Base-by-base conservation (phyloP, 2,888 invertebrate species). In the Onchidella celtica region DNA sequence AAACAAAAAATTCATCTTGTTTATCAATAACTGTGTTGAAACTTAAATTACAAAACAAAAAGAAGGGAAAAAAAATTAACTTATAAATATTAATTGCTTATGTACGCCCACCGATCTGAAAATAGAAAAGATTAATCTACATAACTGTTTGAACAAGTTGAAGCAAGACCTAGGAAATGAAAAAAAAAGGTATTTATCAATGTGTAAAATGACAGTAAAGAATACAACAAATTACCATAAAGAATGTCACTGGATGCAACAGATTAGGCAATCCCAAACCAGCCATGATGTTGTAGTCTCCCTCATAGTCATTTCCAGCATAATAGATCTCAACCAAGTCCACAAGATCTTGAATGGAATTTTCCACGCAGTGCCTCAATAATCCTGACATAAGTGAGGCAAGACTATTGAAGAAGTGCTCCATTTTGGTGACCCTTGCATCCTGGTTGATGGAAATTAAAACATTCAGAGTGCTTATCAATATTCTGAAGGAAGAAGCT, bases 321-420 rank as follows among this genome's bases (percentile, higher is more conserved):
- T 72, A 70, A 82, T 92, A 93, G 55, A 89, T 87, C 83, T 92
- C 92, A 47, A 93, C 84, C 4, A 92, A 86, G 61, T 88, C 88
- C 2, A 93, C 90, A 17, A 93, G 88, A 83, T 93, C 92, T 29
- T 87, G 81, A 65, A 93, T 88, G 6, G 93, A 93, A 78, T 89
- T 88, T 69, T 86, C 87, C 24, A 93, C 92, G 84, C 90, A 91
- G 69, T 87, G 87, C n/a, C 93, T 85, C 59, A 98, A 89, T 91
- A 97, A 96, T 79, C 95, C 94, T 0, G 97, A 97, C 95, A 98
- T 96, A 68, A 98, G 92, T 0, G 96, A 95, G 84, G 96, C 96
- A 3, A 96, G 95, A 86, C 95, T 95, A 36, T 94, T 94, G 89
- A 97, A 96, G 86, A 96, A 96, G 81, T 95, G 94, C 83, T 95